Conservation (phyloP, 2,888 invertebrate genomes). For the Barypeithes pellucidus region DNA sequence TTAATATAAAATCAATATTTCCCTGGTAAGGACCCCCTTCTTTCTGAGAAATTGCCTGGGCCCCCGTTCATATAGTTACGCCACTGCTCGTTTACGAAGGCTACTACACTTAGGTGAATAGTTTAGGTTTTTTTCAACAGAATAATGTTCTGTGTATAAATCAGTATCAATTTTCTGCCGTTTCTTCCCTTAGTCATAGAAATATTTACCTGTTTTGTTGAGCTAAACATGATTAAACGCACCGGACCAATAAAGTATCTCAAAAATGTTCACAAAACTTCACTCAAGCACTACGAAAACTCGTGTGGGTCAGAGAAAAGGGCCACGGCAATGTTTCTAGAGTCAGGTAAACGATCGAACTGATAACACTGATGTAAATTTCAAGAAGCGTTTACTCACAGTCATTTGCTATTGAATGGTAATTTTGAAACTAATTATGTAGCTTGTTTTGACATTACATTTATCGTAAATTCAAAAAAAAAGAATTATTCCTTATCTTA, state of each 20-base stretch:
- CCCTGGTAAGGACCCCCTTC: too few species aligned
- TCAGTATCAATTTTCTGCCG: too few species aligned
- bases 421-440: slow-evolving; percentile 50
- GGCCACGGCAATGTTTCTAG: slow-evolving; percentile 5
- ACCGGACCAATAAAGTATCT: neutral
- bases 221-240: slow-evolving; percentile 38
- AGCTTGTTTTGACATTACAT: slow-evolving; percentile 33
- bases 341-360: slow-evolving; percentile 17
- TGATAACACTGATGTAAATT: slow-evolving; percentile 15
- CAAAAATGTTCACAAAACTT: slow-evolving; percentile 15
- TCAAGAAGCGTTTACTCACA: slow-evolving; percentile 15
- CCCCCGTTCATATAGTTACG: too few species aligned
- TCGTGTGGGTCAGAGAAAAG: neutral
- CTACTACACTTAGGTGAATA: too few species aligned
- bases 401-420: slow-evolving; percentile 44
- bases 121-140: too few species aligned
- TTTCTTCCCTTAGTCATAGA: neutral
- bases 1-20: too few species aligned
- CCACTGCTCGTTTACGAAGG: too few species aligned
- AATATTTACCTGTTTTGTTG: slow-evolving; percentile 49
- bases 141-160: too few species aligned
- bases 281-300: neutral
- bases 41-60: too few species aligned
- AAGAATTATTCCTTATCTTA: slow-evolving; percentile 37
- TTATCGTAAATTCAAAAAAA: slow-evolving; percentile 50